A percentile compares a stretch with the other conserved stretches of the same genome.
These are phyloP conservation scores for Gambusia holbrooki DNA, from an alignment of 2,113 vertebrate genomes.

Conservation along the genomic window DNA sequence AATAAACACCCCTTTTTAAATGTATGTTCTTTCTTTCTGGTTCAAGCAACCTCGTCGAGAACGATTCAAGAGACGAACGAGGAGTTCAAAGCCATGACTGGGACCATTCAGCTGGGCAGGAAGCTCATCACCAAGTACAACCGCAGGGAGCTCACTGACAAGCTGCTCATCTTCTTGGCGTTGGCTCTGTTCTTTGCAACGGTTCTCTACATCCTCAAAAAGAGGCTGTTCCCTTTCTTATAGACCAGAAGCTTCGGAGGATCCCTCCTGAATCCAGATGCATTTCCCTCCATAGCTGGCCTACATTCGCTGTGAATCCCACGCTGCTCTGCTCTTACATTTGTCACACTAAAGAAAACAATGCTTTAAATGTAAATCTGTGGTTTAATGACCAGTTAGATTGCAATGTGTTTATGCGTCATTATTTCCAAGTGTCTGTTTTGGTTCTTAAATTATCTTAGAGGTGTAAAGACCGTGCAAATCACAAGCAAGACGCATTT, in stretches of 20 bases:
- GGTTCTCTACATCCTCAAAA: constrained; percentile 96
- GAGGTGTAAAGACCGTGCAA: too few species aligned
- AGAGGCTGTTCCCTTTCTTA: constrained; percentile 94
- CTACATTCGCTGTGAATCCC: neutral
- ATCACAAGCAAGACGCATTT: neutral
- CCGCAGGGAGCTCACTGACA: constrained; percentile 94
- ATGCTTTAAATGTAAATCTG: neutral
- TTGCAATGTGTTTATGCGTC: too few species aligned
- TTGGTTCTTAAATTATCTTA: neutral
- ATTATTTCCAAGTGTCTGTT: neutral
- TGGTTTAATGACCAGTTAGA: too few species aligned
- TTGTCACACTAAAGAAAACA: neutral
- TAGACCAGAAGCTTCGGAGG: constrained; percentile 63
- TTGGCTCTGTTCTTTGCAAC: constrained; percentile 94
- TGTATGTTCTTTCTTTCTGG: neutral
- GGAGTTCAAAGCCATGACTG: constrained; percentile 96
- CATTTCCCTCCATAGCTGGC: too few species aligned
- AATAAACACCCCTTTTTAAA: neutral
- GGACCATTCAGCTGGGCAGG: constrained; percentile 93
- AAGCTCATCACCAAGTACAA: constrained; percentile 99
- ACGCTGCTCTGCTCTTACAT: neutral
- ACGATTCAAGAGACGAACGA: constrained; percentile 94
- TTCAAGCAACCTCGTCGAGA: constrained; percentile 91
- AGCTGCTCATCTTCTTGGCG: constrained; percentile 95
- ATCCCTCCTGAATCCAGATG: neutral